A percentile compares a stretch with the other conserved stretches of the same genome.
Conservation (phyloP, 35 echinoderm and acorn worm genomes). For the Patiria miniata region DNA sequence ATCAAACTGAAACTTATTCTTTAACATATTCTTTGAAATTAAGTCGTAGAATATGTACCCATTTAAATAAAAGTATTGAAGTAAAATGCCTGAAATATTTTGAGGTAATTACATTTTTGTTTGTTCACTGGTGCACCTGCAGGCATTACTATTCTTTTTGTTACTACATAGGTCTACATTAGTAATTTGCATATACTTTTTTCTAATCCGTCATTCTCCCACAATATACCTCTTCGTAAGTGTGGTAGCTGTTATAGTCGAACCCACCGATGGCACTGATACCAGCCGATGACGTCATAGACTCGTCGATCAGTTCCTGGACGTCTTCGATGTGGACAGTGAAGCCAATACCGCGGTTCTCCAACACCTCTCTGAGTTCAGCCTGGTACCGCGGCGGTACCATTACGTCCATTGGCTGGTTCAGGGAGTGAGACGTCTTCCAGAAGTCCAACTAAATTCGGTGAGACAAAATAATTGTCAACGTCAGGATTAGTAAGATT, state of each 20-base stretch:
- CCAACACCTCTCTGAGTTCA: conserved; percentile 30
- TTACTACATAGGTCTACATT: too few species aligned
- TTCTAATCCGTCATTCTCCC: too few species aligned
- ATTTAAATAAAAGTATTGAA: too few species aligned
- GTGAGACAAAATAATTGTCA: too few species aligned
- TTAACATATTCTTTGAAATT: too few species aligned
- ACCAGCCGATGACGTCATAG: neutral
- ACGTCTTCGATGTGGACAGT: conserved; percentile 37
- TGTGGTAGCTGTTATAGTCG: conserved; percentile 52
- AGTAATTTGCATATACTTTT: too few species aligned
- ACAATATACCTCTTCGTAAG: conserved; percentile 44
- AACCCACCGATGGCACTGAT: neutral
- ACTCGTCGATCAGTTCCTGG: conserved; percentile 35
- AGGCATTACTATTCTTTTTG: too few species aligned
- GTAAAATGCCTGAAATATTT: too few species aligned
- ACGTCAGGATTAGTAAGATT: too few species aligned
- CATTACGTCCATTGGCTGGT: conserved; percentile 52
- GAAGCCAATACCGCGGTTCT: neutral
- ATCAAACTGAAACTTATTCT: neutral
- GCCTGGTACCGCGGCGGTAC: conserved; percentile 48
- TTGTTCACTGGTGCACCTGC: too few species aligned
- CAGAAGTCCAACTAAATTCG: conserved; percentile 49
- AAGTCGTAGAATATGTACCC: too few species aligned
- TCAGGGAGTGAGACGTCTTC: conserved; percentile 26
- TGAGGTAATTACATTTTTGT: too few species aligned